Percentiles rank a stretch among this genome's conserved stretches.
Conservation (phyloP, 2,797 vertebrate species). For the Phrynocephalus vlangalii region DNA sequence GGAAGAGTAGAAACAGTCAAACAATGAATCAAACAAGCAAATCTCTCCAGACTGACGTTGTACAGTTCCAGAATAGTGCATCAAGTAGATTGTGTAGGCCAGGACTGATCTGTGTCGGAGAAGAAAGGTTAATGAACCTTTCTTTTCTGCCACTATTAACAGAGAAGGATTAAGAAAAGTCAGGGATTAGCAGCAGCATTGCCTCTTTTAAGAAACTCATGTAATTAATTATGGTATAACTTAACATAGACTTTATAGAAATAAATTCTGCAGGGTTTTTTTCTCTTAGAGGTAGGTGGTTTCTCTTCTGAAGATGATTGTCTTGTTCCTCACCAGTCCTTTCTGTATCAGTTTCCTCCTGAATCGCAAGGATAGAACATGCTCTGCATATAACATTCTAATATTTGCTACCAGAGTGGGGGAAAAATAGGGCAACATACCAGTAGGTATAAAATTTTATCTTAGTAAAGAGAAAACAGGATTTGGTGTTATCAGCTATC, state of each 20-base stretch:
- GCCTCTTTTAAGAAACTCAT: slow-evolving; percentile 3
- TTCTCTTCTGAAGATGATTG: slow-evolving; percentile 57
- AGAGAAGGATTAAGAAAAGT: slow-evolving; percentile 30
- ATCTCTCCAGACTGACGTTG: not conserved
- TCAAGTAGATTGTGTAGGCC: not conserved
- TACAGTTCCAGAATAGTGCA: not conserved
- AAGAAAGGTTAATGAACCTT: slow-evolving; percentile 9
- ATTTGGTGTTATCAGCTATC: slow-evolving; percentile 39
- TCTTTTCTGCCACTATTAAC: slow-evolving; percentile 16
- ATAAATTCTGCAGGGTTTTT: slow-evolving; percentile 52
- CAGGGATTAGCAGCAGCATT: slow-evolving; percentile 1
- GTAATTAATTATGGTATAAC: slow-evolving; percentile 27
- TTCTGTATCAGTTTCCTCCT: slow-evolving; percentile 58
- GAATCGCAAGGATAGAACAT: slow-evolving; percentile 41
- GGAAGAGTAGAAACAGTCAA: not conserved
- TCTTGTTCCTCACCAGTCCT: slow-evolving; percentile 44
- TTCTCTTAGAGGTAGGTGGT: slow-evolving; percentile 60
- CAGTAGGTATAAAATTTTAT: not conserved
- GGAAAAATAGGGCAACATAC: not conserved
- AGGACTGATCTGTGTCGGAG: not conserved
- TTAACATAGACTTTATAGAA: slow-evolving; percentile 50
- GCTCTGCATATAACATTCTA: slow-evolving; percentile 47
- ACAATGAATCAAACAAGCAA: not conserved
- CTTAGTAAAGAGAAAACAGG: slow-evolving; percentile 40
- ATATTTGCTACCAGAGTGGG: slow-evolving; percentile 26